phyloP scores from a whole-genome alignment of 2,888 invertebrate genomes.

The Drosophila lacicola region DNA sequence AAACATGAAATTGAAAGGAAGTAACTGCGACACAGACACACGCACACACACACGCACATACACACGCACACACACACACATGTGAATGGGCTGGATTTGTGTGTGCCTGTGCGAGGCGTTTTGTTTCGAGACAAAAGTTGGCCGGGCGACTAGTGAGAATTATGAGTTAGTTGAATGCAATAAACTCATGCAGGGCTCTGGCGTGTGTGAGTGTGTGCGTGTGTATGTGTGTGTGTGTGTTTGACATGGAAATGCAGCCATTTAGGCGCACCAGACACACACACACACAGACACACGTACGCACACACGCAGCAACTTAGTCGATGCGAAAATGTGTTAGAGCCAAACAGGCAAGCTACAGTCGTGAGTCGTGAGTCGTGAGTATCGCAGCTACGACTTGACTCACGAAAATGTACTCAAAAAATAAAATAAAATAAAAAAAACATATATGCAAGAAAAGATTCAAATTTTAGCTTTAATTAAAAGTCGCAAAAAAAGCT shows the following conservation, averaged over 20 bases:
- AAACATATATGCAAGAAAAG: background rate
- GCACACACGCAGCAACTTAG: constrained; percentile 8
- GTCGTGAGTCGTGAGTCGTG: constrained; percentile 4
- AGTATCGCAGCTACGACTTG: background rate
- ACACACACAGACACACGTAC: constrained; percentile 20
- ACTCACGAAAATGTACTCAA: constrained; percentile 4
- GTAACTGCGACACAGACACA: constrained; percentile 55
- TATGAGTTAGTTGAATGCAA: constrained; percentile 71
- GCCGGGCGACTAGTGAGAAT: constrained; percentile 53
- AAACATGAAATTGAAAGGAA: constrained; percentile 69
- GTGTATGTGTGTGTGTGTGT: constrained; percentile 26
- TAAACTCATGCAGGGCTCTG: constrained; percentile 46
- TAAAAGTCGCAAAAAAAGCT: too few species aligned
- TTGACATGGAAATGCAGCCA: constrained; percentile 61
- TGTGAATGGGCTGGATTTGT: constrained; percentile 20
- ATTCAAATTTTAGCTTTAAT: too few species aligned
- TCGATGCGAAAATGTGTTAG: constrained; percentile 13
- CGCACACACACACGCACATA: constrained; percentile 8
- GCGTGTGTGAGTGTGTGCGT: constrained; percentile 2
- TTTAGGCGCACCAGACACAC: constrained; percentile 52
- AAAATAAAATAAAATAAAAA: background rate
- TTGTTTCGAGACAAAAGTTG: constrained; percentile 65
- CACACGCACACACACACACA: constrained; percentile 6
- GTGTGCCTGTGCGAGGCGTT: constrained; percentile 41
- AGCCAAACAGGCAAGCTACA: background rate